Percentiles rank a stretch among this genome's conserved stretches.
phyloP scores from a whole-genome alignment of 2,113 vertebrate genomes.

The Mus spicilegus region DNA sequence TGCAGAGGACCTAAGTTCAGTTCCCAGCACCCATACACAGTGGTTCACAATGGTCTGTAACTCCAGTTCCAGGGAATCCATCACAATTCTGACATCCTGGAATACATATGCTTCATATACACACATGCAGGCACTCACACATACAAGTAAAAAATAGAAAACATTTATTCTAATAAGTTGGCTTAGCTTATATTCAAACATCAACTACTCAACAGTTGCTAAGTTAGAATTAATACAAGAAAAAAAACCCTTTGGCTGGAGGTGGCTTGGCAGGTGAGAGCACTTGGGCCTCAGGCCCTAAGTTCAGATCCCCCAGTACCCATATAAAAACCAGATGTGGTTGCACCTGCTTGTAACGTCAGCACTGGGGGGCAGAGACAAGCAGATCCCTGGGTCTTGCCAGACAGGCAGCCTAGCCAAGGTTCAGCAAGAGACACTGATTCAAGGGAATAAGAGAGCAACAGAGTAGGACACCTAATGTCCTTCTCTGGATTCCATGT shows the following conservation, averaged over 20 bases:
- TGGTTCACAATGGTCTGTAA: not conserved
- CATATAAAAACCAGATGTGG: not conserved
- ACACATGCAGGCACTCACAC: not conserved
- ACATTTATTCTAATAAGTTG: slow-evolving; percentile 34
- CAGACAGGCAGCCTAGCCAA: not conserved
- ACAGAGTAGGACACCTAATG: not conserved
- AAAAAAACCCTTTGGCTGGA: not conserved
- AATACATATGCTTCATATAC: not conserved
- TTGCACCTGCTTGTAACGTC: not conserved
- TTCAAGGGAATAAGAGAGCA: not conserved
- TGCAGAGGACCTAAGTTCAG: not conserved
- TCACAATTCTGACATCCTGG: not conserved
- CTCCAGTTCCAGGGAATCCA: not conserved
- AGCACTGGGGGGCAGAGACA: not conserved
- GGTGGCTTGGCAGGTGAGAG: not conserved
- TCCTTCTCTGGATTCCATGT: not conserved
- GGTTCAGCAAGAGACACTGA: not conserved
- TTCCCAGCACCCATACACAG: not conserved
- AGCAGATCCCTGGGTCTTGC: not conserved
- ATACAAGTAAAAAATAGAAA: not conserved
- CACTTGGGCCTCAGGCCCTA: not conserved
- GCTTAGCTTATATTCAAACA: slow-evolving; percentile 55
- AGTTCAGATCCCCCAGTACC: not conserved
- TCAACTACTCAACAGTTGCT: slow-evolving; percentile 45
- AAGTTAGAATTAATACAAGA: slow-evolving; percentile 32